Evolutionary conservation across 2,888 invertebrate genomes (phyloP).

Genomic region (Sipha maydis): DNA sequence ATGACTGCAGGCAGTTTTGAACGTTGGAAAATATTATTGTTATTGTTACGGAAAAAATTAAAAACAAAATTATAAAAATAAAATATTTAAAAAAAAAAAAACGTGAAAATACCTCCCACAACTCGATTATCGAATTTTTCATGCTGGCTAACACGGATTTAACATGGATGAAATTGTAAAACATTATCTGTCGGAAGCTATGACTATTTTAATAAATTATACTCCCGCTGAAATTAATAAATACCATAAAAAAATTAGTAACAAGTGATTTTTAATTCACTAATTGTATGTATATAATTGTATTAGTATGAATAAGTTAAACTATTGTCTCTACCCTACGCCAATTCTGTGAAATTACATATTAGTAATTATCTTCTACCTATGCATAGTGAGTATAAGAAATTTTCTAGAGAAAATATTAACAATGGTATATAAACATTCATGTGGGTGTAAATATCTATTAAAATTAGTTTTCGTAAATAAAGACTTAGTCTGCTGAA

Average conservation of each 20-base stretch:
- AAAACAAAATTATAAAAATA: neutral
- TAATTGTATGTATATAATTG: neutral
- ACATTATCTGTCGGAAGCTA: neutral
- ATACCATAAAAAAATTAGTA: neutral
- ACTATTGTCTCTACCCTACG: neutral
- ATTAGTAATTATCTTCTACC: too few species aligned
- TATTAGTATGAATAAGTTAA: neutral
- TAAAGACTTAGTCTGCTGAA: neutral
- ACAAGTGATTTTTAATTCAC: neutral
- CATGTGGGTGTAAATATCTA: too few species aligned
- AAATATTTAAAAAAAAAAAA: neutral
- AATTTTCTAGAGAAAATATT: too few species aligned
- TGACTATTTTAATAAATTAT: constrained; percentile 25
- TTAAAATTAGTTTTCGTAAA: neutral
- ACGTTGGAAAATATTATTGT: constrained; percentile 39
- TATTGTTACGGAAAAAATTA: constrained; percentile 31
- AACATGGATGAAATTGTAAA: constrained; percentile 30
- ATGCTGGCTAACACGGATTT: constrained; percentile 31
- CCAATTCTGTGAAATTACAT: neutral
- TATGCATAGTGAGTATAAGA: too few species aligned
- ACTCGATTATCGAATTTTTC: constrained; percentile 43
- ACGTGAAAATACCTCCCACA: constrained; percentile 30
- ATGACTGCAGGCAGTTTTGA: constrained; percentile 45
- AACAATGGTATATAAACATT: too few species aligned
- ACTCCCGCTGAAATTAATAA: neutral